Evolutionary conservation across 1,140 invertebrate genomes (phyloP), one percentile per base, ranked within the genome.

Genomic region (Eueides isabella): DNA sequence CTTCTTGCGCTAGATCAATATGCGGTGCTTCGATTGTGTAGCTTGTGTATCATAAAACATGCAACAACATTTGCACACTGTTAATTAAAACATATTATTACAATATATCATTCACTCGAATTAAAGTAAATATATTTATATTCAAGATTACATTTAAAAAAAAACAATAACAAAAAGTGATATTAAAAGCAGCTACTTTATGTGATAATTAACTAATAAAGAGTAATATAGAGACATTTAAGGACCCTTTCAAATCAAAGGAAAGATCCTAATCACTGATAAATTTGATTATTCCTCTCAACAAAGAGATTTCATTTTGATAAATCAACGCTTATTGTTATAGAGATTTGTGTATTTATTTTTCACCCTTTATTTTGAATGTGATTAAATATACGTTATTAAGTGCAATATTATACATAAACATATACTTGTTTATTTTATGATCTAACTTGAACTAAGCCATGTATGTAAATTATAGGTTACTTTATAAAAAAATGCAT

Each of bases 221-320:
- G 79, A 84, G n/a, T n/a, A n/a, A 86, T 86, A 85, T 81, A 86
- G 71, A 85, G 77, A 77, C 71, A 73, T 79, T 83, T 83, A 80
- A 82, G 83, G 84, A 83, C 88, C 87, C 90, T 86, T 87, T 86
- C 72, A 85, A 89, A 86, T 83, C 72, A 85, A 87, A 82, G 80
- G 81, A 78, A n/a, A 91, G 88, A 92, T 92, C 88, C 82, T 85
- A 89, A 91, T 89, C 82, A 86, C 80, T 85, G 90, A 92, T 92
- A 92, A 92, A 91, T 89, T 91, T 91, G 86, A 92, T 92, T 92
- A 92, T 82, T 84, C 73, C 75, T 80, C 79, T 83, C 71, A 75
- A 91, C 90, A 92, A 91, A 90, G 87, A 90, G 89, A 92, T 92
- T 92, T 90, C 84, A 91, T 91, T 92, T 87, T 89, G 87, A 91